A percentile compares a stretch with the other conserved stretches of the same genome.
phyloP scores from a whole-genome alignment of 1,140 invertebrate genomes.

The Globodera ellingtonae region DNA sequence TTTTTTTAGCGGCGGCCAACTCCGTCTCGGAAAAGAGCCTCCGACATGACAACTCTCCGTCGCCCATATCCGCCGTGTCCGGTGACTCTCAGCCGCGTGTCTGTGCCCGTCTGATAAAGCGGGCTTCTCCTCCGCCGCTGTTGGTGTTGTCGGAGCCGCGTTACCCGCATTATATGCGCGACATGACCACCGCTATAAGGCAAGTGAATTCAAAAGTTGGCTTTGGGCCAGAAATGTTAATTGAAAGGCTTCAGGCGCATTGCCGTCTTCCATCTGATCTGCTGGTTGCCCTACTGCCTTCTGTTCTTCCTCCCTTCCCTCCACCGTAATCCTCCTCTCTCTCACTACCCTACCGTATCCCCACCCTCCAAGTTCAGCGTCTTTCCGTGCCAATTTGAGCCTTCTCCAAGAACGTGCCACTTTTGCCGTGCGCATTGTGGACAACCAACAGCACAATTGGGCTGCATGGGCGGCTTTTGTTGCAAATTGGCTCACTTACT shows the following conservation, averaged over 20 bases:
- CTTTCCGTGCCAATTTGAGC: conserved; percentile 35
- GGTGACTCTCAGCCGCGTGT: background rate
- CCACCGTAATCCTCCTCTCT: no score
- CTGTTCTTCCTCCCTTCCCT: conserved; percentile 9
- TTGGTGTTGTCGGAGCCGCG: conserved; percentile 58
- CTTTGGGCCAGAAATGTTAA: no score
- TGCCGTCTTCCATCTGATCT: conserved; percentile 61
- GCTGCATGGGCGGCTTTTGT: conserved; percentile 51
- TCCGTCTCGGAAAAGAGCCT: conserved; percentile 18
- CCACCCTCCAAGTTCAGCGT: background rate
- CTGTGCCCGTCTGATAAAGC: conserved; percentile 11
- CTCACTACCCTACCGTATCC: background rate
- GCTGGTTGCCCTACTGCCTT: conserved; percentile 63
- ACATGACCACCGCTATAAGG: conserved; percentile 60
- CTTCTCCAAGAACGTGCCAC: conserved; percentile 39
- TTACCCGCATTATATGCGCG: conserved; percentile 52
- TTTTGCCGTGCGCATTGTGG: background rate
- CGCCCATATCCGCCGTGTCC: background rate
- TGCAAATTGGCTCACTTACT: conserved; percentile 61
- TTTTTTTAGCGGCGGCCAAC: conserved; percentile 46
- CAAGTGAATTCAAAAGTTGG: no score
- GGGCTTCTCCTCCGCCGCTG: conserved; percentile 13
- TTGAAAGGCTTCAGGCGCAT: conserved; percentile 44
- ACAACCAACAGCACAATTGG: conserved; percentile 10
- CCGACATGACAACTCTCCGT: background rate